phyloP scores from a whole-genome alignment of 2,113 vertebrate genomes.

The Mesembrinibis cayennensis region DNA sequence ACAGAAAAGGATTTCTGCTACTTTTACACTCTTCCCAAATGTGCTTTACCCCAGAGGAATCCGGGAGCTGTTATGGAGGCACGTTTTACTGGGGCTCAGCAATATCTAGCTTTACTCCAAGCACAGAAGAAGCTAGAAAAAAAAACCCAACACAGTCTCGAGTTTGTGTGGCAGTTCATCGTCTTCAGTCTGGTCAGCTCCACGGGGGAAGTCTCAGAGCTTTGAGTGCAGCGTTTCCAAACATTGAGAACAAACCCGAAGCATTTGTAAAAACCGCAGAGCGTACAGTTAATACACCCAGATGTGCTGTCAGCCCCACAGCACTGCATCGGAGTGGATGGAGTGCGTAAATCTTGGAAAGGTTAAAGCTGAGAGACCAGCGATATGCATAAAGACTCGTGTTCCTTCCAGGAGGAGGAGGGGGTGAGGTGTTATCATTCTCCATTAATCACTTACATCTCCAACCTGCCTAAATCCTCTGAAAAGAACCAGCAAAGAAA shows the following conservation, averaged over 20 bases:
- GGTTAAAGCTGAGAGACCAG: conserved; percentile 50
- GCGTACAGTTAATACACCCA: conserved; percentile 60
- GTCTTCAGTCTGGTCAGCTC: conserved; percentile 5
- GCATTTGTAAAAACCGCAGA: conserved; percentile 41
- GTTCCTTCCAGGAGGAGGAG: conserved; percentile 54
- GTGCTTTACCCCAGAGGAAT: not conserved
- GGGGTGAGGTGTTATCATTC: conserved; percentile 63
- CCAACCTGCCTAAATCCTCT: conserved; percentile 63
- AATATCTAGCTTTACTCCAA: not conserved
- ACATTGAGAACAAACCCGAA: conserved; percentile 19
- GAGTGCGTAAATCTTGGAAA: conserved; percentile 53
- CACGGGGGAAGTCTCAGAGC: not conserved
- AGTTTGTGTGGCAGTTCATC: not conserved
- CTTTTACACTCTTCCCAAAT: not conserved
- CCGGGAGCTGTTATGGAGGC: not conserved
- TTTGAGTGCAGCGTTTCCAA: conserved; percentile 1
- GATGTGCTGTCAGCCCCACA: conserved; percentile 60
- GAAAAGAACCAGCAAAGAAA: conserved; percentile 71
- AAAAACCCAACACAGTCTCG: rapidly evolving
- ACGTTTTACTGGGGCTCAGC: not conserved
- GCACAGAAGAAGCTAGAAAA: not conserved
- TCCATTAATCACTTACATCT: conserved; percentile 67
- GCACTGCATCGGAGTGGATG: not conserved
- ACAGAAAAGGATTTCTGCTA: not conserved
- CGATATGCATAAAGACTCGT: conserved; percentile 34